Percentiles rank a stretch among this genome's conserved stretches.
Conservation (phyloP, 1,140 invertebrate species). For the Pollicipes pollicipes region DNA sequence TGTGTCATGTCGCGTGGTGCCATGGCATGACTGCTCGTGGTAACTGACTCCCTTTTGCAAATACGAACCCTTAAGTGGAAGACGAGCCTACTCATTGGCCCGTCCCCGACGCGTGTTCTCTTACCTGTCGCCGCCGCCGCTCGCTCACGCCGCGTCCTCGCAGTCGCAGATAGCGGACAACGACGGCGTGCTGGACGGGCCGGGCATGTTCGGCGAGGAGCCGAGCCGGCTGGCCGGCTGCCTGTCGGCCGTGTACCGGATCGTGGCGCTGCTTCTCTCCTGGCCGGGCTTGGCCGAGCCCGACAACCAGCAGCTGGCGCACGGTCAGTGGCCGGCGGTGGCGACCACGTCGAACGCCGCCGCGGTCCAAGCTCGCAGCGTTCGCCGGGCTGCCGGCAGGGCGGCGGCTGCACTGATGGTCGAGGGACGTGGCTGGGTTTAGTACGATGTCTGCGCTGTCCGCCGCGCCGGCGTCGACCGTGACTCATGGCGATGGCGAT, state of each 20-base stretch:
- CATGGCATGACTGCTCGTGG: background rate
- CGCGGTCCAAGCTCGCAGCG: conserved; percentile 8
- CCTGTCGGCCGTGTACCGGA: conserved; percentile 37
- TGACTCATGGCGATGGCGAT: no score
- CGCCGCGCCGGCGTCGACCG: no score
- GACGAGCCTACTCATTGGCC: no score
- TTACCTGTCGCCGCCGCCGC: no score
- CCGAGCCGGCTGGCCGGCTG: conserved; percentile 34
- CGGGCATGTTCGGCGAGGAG: conserved; percentile 33
- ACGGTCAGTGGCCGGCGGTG: conserved; percentile 41
- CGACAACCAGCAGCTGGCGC: conserved; percentile 33
- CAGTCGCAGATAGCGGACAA: conserved; percentile 32
- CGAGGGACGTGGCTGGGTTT: background rate
- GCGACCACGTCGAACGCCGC: conserved; percentile 20
- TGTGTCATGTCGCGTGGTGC: no score
- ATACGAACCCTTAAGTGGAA: background rate
- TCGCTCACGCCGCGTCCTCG: background rate
- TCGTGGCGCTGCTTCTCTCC: conserved; percentile 41
- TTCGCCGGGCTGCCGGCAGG: background rate
- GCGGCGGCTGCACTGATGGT: no score
- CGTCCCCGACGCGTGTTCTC: no score
- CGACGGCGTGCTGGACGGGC: conserved; percentile 37
- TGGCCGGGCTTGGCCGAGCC: conserved; percentile 53
- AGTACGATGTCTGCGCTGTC: no score
- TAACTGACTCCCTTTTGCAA: background rate